Conservation (phyloP, 2,888 invertebrate species). For the Volucella inflata region DNA sequence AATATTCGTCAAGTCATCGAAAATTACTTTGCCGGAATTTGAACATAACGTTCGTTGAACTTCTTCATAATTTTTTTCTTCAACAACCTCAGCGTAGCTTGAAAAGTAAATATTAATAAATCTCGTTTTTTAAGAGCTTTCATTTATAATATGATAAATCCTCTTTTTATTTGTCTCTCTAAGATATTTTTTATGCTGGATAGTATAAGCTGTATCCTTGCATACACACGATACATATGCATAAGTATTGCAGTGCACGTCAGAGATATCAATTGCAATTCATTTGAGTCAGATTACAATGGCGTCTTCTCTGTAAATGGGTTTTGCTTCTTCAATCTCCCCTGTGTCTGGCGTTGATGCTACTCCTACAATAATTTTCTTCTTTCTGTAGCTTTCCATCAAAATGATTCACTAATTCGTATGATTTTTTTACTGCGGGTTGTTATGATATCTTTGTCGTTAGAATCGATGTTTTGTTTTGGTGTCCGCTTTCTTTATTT, state of each 20-base stretch:
- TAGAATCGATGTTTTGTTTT: slow-evolving; percentile 1
- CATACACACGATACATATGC: no score
- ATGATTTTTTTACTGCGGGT: slow-evolving; percentile 10
- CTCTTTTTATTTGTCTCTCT: neutral
- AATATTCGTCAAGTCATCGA: no score
- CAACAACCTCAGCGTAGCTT: neutral
- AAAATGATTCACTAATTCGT: slow-evolving; percentile 47
- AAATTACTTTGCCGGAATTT: no score
- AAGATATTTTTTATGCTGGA: slow-evolving; percentile 4
- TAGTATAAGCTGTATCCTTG: neutral
- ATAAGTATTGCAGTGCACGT: neutral
- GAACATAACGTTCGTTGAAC: neutral
- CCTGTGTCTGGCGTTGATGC: slow-evolving; percentile 2
- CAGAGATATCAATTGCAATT: slow-evolving; percentile 46
- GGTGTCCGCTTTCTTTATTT: slow-evolving; percentile 11
- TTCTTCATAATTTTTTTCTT: slow-evolving; percentile 3
- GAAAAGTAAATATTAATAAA: neutral
- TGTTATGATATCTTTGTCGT: slow-evolving; percentile 25
- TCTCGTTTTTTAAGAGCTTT: neutral
- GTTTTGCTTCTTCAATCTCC: slow-evolving; percentile 16
- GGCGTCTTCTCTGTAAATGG: neutral
- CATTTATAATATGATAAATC: neutral
- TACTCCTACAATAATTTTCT: neutral
- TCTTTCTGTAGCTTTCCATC: slow-evolving; percentile 20
- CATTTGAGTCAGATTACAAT: slow-evolving; percentile 30